These are phyloP conservation scores for Martes martes DNA, from an alignment of 2,113 vertebrate species.

Conservation along the genomic window DNA sequence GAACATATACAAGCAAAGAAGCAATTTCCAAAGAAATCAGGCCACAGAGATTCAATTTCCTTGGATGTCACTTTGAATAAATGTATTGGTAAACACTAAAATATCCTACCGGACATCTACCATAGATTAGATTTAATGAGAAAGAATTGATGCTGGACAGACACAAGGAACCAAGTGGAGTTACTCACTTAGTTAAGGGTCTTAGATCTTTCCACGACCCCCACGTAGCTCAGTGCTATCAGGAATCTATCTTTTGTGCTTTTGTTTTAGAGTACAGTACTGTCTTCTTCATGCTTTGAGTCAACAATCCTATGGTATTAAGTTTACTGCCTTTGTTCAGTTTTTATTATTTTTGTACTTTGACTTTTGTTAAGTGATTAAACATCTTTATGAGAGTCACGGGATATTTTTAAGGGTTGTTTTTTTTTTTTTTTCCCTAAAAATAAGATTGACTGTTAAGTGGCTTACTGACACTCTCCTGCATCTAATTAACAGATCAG, in stretches of 20 bases:
- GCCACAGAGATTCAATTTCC: not conserved
- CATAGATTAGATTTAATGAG: not conserved
- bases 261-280: not conserved
- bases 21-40: slow-evolving; percentile 9
- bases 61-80: not conserved
- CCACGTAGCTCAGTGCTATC: not conserved
- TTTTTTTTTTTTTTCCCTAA: not conserved
- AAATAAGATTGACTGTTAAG: not conserved
- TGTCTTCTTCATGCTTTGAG: not conserved
- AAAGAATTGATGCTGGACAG: not conserved
- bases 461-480: not conserved
- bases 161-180: not conserved
- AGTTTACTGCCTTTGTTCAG: not conserved
- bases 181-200: not conserved
- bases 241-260: not conserved
- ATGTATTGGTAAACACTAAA: not conserved
- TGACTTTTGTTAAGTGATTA: not conserved
- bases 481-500: slow-evolving; percentile 50
- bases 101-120: not conserved
- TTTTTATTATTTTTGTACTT: not conserved
- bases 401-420: not conserved
- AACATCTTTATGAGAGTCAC: not conserved
- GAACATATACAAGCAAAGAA: not conserved
- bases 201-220: not conserved
- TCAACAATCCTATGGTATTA: not conserved